Evolutionary conservation across 2,888 invertebrate genomes (phyloP), one percentile per base, ranked within the genome.

Genomic region (Sylvicola cinctus): DNA sequence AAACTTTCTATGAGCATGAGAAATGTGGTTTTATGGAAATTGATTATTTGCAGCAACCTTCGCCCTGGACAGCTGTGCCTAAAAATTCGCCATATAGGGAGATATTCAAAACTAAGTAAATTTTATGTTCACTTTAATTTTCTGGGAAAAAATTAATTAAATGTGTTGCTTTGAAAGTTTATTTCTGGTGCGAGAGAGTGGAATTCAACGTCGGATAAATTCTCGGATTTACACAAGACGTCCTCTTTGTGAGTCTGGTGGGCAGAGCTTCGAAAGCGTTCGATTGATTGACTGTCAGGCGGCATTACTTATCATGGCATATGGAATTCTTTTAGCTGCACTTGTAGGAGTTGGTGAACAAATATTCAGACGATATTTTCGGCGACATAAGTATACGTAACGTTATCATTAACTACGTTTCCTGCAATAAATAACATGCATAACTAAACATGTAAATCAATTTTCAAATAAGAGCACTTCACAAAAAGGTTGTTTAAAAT

Each of bases 201-300:
- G 65, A 3, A 40, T 66, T 2, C 61, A 63, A 37, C 41, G 42
- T 12, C 48, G 62, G 11, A 62, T 60, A 39, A 50, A 55, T 4
- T 45, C 44, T n/a, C 49, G 58, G 29, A 46, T 64, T 29, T 66
- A 62, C 41, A 60, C 62, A 1, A 55, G 54, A 29, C 63, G 61
- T 42, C 65, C 66, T 1, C 37, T 43, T 3, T 66, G 66, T 38
- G 43, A 46, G 3, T 53, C 56, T 3, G 48, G 52, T 15, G 54
- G 53, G 3, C 54, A 54, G 14, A 56, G 50, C 40, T 65, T 65
- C 45, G 49, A 62, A 14, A 64, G 59, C 36, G 64, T 66, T 15
- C 56, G 60, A 3, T 42, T 60, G 3, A 49, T 54, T 3, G 59
- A 60, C 41, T 58, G 58, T 40, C 58, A 58, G 44, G 46, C 51